Evolutionary conservation across 2,888 invertebrate species (phyloP).

Genomic region (Pristionchus entomophagus): DNA sequence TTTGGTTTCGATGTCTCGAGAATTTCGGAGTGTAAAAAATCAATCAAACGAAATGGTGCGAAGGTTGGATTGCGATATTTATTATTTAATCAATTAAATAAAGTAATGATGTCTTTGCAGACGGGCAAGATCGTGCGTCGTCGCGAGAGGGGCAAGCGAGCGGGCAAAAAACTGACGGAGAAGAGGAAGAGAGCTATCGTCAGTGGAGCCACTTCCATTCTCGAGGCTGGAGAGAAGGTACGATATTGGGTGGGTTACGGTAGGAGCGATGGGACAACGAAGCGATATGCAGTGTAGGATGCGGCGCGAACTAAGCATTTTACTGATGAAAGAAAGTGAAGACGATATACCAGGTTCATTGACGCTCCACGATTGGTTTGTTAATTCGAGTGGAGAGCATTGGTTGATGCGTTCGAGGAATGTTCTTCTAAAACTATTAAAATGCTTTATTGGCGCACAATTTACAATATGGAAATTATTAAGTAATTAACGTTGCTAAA

Average conservation of each 20-base stretch:
- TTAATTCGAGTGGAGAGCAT: background rate
- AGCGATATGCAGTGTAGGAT: too few species aligned
- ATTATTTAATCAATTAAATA: too few species aligned
- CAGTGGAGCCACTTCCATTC: constrained; percentile 53
- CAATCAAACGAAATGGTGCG: too few species aligned
- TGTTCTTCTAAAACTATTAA: too few species aligned
- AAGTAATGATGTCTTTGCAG: background rate
- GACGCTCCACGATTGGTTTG: background rate
- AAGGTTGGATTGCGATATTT: too few species aligned
- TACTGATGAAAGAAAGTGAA: too few species aligned
- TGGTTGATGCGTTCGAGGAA: background rate
- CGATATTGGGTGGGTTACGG: constrained; percentile 20
- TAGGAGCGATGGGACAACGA: background rate
- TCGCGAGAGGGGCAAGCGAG: constrained; percentile 63
- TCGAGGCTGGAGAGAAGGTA: constrained; percentile 51
- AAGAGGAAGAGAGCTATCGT: constrained; percentile 52
- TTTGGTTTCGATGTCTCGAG: too few species aligned
- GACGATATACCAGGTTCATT: background rate
- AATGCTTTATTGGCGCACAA: too few species aligned
- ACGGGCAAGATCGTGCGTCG: constrained; percentile 31
- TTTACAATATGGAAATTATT: too few species aligned
- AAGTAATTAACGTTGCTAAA: too few species aligned
- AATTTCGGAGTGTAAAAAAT: too few species aligned
- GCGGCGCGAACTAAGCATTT: too few species aligned
- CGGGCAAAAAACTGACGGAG: constrained; percentile 66